Conservation (phyloP, 2,888 invertebrate species). For the Cylindroiulus punctatus region DNA sequence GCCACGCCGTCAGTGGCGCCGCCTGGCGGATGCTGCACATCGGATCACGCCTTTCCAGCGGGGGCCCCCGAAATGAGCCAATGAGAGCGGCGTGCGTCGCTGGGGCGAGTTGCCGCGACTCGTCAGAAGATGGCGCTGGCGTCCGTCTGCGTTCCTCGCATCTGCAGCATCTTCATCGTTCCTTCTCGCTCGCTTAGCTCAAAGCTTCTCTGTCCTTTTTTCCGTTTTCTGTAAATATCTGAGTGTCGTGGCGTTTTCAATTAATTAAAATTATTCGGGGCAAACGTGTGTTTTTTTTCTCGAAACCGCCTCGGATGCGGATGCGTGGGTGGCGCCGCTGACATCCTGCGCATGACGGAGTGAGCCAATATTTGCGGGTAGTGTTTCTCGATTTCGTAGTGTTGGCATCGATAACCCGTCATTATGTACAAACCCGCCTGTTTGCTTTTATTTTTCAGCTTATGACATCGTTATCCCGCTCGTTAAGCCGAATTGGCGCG, state of each 20-base stretch:
- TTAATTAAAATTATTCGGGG: not conserved
- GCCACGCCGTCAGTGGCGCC: no score
- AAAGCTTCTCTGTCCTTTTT: not conserved
- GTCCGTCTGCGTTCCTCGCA: no score
- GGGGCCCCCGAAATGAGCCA: no score
- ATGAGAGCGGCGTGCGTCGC: no score
- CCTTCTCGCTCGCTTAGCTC: not conserved
- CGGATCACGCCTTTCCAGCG: no score
- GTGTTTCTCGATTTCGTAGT: not conserved
- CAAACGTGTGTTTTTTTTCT: not conserved
- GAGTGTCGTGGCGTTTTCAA: not conserved
- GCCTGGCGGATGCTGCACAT: no score
- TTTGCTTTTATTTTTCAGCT: not conserved
- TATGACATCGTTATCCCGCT: no score
- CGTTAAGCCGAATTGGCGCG: no score
- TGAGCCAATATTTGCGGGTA: not conserved
- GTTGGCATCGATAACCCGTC: not conserved
- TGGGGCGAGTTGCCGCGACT: no score
- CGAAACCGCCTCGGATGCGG: no score
- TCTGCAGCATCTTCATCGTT: not conserved
- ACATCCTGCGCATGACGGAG: no score
- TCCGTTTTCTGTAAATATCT: slow-evolving; percentile 12
- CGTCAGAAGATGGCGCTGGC: not conserved
- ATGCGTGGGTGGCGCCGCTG: not conserved
- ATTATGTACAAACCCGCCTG: slow-evolving; percentile 8